phyloP scores from a whole-genome alignment of 2,113 vertebrate species.

The Melanerpes formicivorus region DNA sequence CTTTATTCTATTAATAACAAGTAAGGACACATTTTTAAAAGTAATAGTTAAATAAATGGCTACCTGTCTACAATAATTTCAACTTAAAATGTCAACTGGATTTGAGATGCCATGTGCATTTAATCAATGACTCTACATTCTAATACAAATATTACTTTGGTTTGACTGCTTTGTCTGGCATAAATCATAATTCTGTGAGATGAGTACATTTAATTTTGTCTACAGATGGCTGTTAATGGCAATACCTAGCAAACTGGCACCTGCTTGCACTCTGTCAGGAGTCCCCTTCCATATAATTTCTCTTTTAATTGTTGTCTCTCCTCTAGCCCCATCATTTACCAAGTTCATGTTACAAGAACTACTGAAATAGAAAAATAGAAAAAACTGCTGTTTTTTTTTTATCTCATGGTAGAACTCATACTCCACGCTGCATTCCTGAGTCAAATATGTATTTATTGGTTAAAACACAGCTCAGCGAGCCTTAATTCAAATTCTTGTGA shows the following conservation, averaged over 20 bases:
- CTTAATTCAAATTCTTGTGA: neutral
- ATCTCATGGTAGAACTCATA: neutral
- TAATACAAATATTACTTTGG: constrained; percentile 79
- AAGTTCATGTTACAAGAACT: neutral
- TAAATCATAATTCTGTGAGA: constrained; percentile 78
- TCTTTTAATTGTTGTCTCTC: neutral
- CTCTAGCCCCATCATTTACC: neutral
- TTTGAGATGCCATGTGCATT: constrained; percentile 81
- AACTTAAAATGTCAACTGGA: constrained; percentile 81
- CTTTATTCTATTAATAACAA: constrained; percentile 77
- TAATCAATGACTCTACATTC: constrained; percentile 77
- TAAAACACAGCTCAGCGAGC: neutral
- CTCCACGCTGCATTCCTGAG: neutral
- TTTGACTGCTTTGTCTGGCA: constrained; percentile 71
- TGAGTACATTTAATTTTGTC: constrained; percentile 68
- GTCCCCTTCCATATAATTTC: neutral
- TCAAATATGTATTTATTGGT: neutral
- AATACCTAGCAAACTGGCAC: constrained; percentile 74
- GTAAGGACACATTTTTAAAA: constrained; percentile 77
- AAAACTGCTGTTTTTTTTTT: neutral
- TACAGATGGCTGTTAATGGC: constrained; percentile 68
- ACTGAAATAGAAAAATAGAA: neutral
- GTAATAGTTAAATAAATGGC: constrained; percentile 79
- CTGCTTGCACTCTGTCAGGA: constrained; percentile 67
- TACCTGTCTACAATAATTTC: constrained; percentile 80